Conservation (phyloP, 2,797 vertebrate species). For the Paedocypris micromegethes region DNA sequence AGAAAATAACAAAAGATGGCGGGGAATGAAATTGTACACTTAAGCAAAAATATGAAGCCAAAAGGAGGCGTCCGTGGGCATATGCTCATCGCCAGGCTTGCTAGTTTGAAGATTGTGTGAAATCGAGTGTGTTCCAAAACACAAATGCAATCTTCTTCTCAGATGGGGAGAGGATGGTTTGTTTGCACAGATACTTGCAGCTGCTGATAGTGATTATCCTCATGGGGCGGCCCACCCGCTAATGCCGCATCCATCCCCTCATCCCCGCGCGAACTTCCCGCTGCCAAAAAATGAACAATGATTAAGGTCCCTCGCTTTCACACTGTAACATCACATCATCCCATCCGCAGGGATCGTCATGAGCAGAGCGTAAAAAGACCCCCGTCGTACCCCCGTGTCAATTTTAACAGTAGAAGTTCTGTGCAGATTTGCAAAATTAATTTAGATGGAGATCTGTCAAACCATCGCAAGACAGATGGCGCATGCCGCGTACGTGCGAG, state of each 20-base stretch:
- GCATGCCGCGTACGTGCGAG: slow-evolving; percentile 29
- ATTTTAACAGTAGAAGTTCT: slow-evolving; percentile 8
- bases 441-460: slow-evolving; percentile 24
- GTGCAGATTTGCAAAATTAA: slow-evolving; percentile 1
- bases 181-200: slow-evolving; percentile 11
- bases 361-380: not conserved
- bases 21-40: slow-evolving; percentile 4
- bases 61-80: not conserved
- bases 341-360: not conserved
- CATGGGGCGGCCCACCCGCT: slow-evolving; percentile 3
- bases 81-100: slow-evolving; percentile 12
- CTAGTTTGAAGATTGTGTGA: slow-evolving; percentile 10
- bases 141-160: slow-evolving; percentile 1
- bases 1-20: not conserved
- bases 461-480: slow-evolving; percentile 50
- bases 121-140: slow-evolving; percentile 3
- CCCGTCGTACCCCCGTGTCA: not conserved
- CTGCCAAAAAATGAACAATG: not conserved
- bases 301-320: slow-evolving; percentile 14
- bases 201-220: not conserved
- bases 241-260: slow-evolving; percentile 4
- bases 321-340: not conserved
- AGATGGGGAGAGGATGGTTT: not conserved
- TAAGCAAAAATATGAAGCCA: not conserved
- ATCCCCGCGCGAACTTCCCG: too few species aligned